Evolutionary conservation across 2,888 invertebrate genomes (phyloP).

Genomic region (Lagria hirta): DNA sequence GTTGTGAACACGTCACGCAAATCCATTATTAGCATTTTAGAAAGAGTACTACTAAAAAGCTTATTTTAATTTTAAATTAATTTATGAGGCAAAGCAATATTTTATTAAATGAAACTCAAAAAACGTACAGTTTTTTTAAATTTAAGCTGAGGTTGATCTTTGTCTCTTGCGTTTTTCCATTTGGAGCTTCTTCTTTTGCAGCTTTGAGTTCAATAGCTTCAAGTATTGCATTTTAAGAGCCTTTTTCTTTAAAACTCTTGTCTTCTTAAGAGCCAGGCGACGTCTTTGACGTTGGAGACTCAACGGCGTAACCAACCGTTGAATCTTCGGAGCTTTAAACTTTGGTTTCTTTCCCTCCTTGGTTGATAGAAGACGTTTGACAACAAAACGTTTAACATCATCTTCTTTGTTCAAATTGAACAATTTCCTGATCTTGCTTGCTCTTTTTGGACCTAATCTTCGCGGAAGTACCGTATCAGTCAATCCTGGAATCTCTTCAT

Average conservation of each 20-base stretch:
- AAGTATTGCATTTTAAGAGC: slow-evolving; percentile 88
- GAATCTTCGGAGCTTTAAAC: slow-evolving; percentile 90
- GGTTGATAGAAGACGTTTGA: slow-evolving; percentile 86
- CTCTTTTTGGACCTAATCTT: slow-evolving; percentile 95
- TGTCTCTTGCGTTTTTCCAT: too few species aligned
- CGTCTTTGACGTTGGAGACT: slow-evolving; percentile 88
- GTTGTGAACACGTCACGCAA: too few species aligned
- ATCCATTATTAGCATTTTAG: too few species aligned
- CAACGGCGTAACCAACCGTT: slow-evolving; percentile 89
- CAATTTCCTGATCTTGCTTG: slow-evolving; percentile 93
- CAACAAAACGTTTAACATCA: slow-evolving; percentile 94
- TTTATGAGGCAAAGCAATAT: too few species aligned
- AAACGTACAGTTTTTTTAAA: too few species aligned
- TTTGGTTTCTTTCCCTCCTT: slow-evolving; percentile 76
- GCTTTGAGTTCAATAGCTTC: slow-evolving; percentile 85
- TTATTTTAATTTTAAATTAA: too few species aligned
- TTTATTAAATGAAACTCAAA: too few species aligned
- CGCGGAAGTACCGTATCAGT: slow-evolving; percentile 94
- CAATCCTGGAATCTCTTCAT: slow-evolving; percentile 92
- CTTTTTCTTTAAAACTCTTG: slow-evolving; percentile 77
- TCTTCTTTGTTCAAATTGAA: slow-evolving; percentile 96
- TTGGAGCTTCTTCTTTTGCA: slow-evolving; percentile 91
- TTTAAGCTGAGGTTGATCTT: too few species aligned
- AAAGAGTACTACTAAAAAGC: too few species aligned
- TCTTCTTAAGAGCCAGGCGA: slow-evolving; percentile 84